Conservation (phyloP, 1,140 invertebrate genomes). For the Drosophila kikkawai region DNA sequence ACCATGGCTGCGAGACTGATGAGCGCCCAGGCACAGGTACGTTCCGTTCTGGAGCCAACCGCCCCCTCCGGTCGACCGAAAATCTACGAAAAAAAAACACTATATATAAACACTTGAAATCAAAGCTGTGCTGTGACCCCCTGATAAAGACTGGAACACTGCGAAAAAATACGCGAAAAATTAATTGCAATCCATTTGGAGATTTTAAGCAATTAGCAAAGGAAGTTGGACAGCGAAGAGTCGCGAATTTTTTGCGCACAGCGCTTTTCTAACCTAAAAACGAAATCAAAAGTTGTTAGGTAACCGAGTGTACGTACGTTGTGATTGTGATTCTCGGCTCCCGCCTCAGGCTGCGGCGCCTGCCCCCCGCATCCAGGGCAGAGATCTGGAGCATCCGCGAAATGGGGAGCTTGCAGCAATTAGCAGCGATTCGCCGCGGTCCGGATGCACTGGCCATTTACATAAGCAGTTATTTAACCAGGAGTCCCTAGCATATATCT, state of each 20-base stretch:
- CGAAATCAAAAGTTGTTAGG: constrained; percentile 72
- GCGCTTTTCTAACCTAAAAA: constrained; percentile 78
- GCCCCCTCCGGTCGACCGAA: neutral
- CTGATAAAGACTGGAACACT: constrained; percentile 49
- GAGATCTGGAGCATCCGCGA: neutral
- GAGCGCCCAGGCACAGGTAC: constrained; percentile 75
- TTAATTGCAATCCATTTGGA: constrained; percentile 29
- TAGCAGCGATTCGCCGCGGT: constrained; percentile 16
- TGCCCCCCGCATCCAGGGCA: constrained; percentile 8
- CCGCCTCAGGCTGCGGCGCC: neutral
- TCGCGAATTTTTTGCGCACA: constrained; percentile 50
- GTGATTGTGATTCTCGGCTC: constrained; percentile 41
- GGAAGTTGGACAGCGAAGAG: constrained; percentile 20
- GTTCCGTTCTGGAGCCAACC: constrained; percentile 41
- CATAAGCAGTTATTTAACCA: constrained; percentile 56
- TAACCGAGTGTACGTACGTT: constrained; percentile 49
- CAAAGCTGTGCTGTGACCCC: constrained; percentile 30
- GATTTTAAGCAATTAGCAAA: neutral
- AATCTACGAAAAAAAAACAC: constrained; percentile 2
- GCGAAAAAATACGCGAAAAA: constrained; percentile 41
- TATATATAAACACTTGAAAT: constrained; percentile 23
- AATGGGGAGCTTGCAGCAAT: constrained; percentile 25
- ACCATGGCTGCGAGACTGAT: constrained; percentile 77
- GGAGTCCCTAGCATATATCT: constrained; percentile 51
- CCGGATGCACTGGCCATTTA: constrained; percentile 23